A percentile compares a stretch with the other conserved stretches of the same genome.
phyloP scores from a whole-genome alignment of 2,113 vertebrate species.

The Aphyosemion australe region DNA sequence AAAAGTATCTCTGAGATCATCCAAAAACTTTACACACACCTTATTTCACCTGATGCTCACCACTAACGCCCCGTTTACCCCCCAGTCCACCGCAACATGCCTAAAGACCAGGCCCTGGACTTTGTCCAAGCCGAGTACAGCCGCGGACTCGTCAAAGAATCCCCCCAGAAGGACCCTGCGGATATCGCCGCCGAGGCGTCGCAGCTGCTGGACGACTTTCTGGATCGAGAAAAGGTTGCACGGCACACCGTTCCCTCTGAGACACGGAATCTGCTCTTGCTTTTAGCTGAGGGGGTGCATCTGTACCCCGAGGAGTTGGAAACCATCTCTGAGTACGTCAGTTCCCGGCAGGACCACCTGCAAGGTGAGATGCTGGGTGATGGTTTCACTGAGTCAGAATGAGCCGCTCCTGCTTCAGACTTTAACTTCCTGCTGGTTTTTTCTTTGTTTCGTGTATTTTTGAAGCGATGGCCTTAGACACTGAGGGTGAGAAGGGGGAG shows the following conservation, averaged over 20 bases:
- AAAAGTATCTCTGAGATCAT: not conserved
- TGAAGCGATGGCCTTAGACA: constrained; percentile 35
- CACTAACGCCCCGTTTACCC: constrained; percentile 52
- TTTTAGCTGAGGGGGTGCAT: constrained; percentile 76
- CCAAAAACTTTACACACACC: too few species aligned
- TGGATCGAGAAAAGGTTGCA: constrained; percentile 69
- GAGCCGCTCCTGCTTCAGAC: not conserved
- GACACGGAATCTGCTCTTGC: constrained; percentile 73
- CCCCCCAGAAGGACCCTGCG: constrained; percentile 63
- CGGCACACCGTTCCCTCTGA: constrained; percentile 70
- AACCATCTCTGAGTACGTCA: constrained; percentile 68
- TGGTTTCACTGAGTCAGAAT: not conserved
- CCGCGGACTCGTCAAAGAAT: constrained; percentile 63
- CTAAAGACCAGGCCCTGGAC: constrained; percentile 82
- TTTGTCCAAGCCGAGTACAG: constrained; percentile 74
- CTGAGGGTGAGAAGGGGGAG: constrained; percentile 52
- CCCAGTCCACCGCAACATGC: constrained; percentile 78
- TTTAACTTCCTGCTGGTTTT: not conserved
- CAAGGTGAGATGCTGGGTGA: constrained; percentile 63
- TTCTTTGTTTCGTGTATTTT: not conserved
- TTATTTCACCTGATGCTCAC: not conserved
- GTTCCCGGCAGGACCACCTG: constrained; percentile 71
- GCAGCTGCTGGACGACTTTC: constrained; percentile 78
- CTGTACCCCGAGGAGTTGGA: constrained; percentile 75
- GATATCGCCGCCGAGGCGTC: constrained; percentile 75